Conservation (phyloP, 2,888 invertebrate genomes). For the Alitta virens region DNA sequence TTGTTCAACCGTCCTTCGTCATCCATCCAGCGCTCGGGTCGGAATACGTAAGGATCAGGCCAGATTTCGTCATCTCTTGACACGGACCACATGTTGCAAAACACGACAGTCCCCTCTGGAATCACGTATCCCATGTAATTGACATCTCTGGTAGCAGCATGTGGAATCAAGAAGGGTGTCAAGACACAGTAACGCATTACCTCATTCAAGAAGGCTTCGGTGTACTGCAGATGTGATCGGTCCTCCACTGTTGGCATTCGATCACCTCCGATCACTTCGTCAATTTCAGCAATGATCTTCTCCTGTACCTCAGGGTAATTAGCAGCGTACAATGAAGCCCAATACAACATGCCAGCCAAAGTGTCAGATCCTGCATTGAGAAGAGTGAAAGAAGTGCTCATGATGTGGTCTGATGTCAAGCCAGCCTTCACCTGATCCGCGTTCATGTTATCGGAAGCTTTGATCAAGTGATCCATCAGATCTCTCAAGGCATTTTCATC, state of each 20-base stretch:
- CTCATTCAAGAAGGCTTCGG: not conserved
- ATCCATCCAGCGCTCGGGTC: not conserved
- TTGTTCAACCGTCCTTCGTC: not conserved
- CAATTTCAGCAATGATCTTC: not conserved
- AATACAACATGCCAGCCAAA: not conserved
- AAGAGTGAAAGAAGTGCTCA: not conserved
- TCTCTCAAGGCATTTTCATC: too few species aligned
- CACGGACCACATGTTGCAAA: not conserved
- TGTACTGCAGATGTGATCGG: not conserved
- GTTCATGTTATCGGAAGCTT: not conserved
- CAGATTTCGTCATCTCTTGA: not conserved
- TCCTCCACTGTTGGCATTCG: not conserved
- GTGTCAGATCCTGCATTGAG: not conserved
- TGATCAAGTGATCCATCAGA: too few species aligned
- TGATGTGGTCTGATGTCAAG: not conserved
- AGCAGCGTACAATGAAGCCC: not conserved
- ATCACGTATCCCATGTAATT: not conserved
- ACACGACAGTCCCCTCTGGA: not conserved
- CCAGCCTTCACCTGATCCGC: not conserved
- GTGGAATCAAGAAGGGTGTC: too few species aligned
- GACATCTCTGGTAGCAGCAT: not conserved
- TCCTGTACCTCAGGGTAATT: not conserved
- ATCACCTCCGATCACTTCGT: not conserved
- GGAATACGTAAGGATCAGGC: not conserved
- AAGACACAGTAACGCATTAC: not conserved